Evolutionary conservation across 2,797 vertebrate genomes (phyloP).

Genomic region (Pristis pectinata): DNA sequence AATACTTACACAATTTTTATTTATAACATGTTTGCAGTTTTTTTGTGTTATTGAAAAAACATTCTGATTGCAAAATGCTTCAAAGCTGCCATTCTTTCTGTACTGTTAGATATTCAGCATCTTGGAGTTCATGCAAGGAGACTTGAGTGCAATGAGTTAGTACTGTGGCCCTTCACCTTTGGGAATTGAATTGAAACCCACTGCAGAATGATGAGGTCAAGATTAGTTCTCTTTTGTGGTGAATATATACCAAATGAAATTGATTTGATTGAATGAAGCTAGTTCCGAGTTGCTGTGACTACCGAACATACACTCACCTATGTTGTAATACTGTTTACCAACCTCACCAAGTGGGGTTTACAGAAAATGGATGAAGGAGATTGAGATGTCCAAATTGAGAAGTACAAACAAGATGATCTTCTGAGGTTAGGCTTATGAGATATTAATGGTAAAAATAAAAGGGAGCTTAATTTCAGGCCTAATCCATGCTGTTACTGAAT

Average conservation of each 20-base stretch:
- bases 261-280: background rate
- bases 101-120: background rate
- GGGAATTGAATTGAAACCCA: background rate
- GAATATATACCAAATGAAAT: background rate
- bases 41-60: background rate
- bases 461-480: background rate
- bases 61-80: background rate
- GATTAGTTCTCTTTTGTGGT: background rate
- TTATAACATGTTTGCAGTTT: background rate
- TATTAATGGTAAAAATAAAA: background rate
- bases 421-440: background rate
- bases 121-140: background rate
- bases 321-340: conserved; percentile 3
- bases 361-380: background rate
- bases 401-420: background rate
- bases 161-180: background rate
- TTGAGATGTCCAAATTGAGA: background rate
- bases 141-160: background rate
- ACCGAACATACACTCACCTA: background rate
- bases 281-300: background rate
- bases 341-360: background rate
- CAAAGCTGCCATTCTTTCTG: background rate
- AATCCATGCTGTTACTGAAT: background rate
- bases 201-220: background rate
- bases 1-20: background rate